Base-by-base conservation (phyloP, 1,140 invertebrate genomes). In the Sycobia sp. region DNA sequence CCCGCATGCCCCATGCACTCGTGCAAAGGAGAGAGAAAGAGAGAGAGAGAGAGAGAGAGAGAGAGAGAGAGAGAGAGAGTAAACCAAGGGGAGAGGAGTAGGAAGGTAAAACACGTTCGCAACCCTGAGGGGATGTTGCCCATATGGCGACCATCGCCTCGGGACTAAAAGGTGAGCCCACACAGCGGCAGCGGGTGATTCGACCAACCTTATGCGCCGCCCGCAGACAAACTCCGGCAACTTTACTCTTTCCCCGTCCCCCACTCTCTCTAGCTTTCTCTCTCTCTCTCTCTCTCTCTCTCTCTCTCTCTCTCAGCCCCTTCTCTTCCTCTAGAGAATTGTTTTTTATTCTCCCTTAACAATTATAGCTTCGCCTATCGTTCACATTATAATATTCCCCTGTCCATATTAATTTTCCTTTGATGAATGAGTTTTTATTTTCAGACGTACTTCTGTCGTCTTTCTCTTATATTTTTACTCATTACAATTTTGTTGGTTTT, bases 121-220 rank as follows among this genome's bases (percentile, higher is more conserved):
- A 72, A 71, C 69, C 78, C 77, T 71, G 67, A 68, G 66, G 76
- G 73, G 68, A 73, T 76, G 76, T 67, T 59, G 75, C 75, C 79
- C 79, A 81, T 80, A 79, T 81, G 79, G 77, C 76, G 76, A 77
- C 67, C 73, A 75, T 70, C 65, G 73, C 71, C 67, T 53, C 63
- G 60, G 69, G 67, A 66, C 71, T 71, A 74, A n/a, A 73, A 79
- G 76, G 77, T 79, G 76, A 76, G 65, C 67, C 57, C 49, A 51
- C n/a, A n/a, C n/a, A n/a, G 23, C 18, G 36, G 11, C 16, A 5
- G 18, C 1, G n/a, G 14, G n/a, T 16, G n/a, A 3, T 16, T 2
- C 3, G 34, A 10, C 18, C 36, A 64, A 47, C 5, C 7, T n/a
- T n/a, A n/a, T n/a, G n/a, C n/a, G n/a, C 29, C 29, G 29, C 29